Base-by-base conservation (phyloP, 2,888 invertebrate genomes). In the Malthinus flaveolus region DNA sequence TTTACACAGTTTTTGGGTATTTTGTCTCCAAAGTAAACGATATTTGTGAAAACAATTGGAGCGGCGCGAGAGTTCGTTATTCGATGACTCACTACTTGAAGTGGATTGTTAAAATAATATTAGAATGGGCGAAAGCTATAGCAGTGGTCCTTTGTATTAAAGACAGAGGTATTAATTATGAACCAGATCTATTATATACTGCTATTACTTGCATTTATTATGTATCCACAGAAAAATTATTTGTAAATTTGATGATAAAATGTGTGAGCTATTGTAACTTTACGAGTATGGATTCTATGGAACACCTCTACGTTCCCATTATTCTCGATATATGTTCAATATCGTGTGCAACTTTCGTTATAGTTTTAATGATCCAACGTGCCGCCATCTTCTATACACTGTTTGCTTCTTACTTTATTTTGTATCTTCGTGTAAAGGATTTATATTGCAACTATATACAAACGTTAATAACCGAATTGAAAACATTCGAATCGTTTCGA, bases 101-200 rank as follows among this genome's bases (percentile, higher is more conserved):
- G 57, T 71, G 72, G 67, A 13, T 77, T 1, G 65, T 88, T 5
- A 89, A 87, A 76, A 85, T 90, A 45, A 85, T 89, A 1, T 79
- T 91, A 42, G 90, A 91, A 75, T 89, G 90, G 87, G 87, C 88
- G 8, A 91, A 91, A 77, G 89, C 89, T 0, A 85, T 90, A 35
- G 67, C 77, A 3, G 69, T 78, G 4, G 73, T 79, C 3, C 44
- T 90, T 23, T 89, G 89, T 32, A 74, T 90, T 54, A 87, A 87
- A 70, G 88, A 90, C 75, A 89, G 89, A 15, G 79, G 90, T 31
- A 85, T 89, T 58, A 83, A 89, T 70, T 90, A 87, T 75, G 81
- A 83, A 48, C 89, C 90, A 0, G 85, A 87, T 9, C 76, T 83
- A 0, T 48, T 81, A 1, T 90, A 90, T 74, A 85, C 85, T 3